Evolutionary conservation across 2,888 invertebrate species (phyloP), one percentile per base, ranked within the genome.

Genomic region (Apodemia zela): DNA sequence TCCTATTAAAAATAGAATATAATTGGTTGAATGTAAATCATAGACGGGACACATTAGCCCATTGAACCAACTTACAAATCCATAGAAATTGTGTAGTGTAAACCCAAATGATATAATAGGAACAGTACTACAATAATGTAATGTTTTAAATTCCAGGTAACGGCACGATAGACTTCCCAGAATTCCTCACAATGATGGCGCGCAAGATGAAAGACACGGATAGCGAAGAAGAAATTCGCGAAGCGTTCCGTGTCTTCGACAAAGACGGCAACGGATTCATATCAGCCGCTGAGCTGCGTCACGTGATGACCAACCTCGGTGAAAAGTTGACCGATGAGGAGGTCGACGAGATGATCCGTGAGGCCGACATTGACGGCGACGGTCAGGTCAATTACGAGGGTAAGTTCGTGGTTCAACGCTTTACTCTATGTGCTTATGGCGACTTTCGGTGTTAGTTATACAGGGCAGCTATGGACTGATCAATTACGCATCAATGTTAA

Each of bases 101-200:
- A 33, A 33, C 33, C 10, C 33, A 33, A 8, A 33, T 33, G 33
- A 8, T 33, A 0, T 33, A 10, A 33, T 10, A 33, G 0, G 10
- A 10, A 33, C 10, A 33, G 33, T 33, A 10, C 33, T 33, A 33
- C 33, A 59, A 11, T 59, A 59, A 35, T 18, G 8, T 13, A 15
- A 11, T 33, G 7, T 59, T 38, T 10, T 33, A 11, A 57, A 67
- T 87, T 89, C 65, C 87, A 99, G 99, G 98, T 83, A 99, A 99
- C 93, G 99, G 99, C 84, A 99, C 99, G 89, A 99, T 99, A 93
- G 99, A 99, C 94, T 99, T 99, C 93, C 99, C 99, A 78, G 99
- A 99, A 93, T 99, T 99, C 94, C 95, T 99, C 82, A 99, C 99
- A 87, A 99, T 99, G 99, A 99, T 99, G 99, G 99, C 99, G 82